These are phyloP conservation scores for Coturnix japonica DNA, from an alignment of 2,113 vertebrate species.

Conservation along the genomic window DNA sequence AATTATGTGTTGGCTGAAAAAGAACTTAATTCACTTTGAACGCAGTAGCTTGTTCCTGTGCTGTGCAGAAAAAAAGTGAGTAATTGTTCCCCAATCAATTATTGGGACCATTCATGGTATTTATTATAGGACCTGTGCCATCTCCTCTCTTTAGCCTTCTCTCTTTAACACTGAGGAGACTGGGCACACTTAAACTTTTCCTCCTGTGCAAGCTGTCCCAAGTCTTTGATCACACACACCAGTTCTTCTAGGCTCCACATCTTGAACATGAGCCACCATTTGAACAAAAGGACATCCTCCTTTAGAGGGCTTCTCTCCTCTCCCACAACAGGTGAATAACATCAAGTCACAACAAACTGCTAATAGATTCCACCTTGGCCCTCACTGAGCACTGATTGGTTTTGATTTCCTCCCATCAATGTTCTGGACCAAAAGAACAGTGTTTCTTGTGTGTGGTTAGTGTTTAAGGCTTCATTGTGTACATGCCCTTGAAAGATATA, in stretches of 20 bases:
- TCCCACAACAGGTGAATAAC: slow-evolving; percentile 58
- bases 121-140: background rate
- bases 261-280: background rate
- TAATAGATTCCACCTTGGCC: slow-evolving; percentile 58
- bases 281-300: slow-evolving; percentile 25
- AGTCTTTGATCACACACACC: background rate
- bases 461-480: slow-evolving; percentile 57
- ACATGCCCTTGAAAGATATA: slow-evolving; percentile 66
- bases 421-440: background rate
- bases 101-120: background rate
- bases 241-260: background rate
- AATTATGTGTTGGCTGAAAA: background rate
- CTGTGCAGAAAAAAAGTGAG: background rate
- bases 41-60: background rate
- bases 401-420: background rate
- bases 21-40: background rate
- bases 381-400: background rate
- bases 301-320: background rate
- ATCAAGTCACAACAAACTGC: slow-evolving; percentile 57
- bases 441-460: slow-evolving; percentile 61
- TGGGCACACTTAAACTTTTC: background rate
- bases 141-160: background rate
- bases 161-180: background rate
- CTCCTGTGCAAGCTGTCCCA: background rate
- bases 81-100: background rate